Conservation (phyloP, 2,797 vertebrate genomes). For the Lithobates pipiens region DNA sequence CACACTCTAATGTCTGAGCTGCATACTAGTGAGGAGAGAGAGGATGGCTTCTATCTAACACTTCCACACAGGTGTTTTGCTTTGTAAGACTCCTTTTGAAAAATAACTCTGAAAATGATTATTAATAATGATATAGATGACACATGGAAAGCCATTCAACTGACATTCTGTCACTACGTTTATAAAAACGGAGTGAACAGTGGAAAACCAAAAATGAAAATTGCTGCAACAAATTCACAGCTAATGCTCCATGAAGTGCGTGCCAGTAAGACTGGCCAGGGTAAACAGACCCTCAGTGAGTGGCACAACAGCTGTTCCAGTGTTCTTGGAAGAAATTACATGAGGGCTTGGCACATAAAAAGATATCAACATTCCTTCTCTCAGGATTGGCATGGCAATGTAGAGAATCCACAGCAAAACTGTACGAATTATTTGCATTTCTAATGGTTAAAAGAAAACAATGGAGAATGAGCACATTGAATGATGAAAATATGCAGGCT, state of each 20-base stretch:
- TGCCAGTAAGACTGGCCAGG: too few relatives aligned
- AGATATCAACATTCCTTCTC: conserved; percentile 8
- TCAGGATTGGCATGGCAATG: not conserved
- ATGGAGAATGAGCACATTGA: too few relatives aligned
- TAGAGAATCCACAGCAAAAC: not conserved
- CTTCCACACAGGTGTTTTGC: too few relatives aligned
- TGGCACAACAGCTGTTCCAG: conserved; percentile 33
- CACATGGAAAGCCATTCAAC: not conserved
- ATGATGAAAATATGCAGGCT: too few relatives aligned
- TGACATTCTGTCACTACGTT: too few relatives aligned
- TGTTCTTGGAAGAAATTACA: conserved; percentile 26
- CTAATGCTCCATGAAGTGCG: not conserved
- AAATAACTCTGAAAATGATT: not conserved
- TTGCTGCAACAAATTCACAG: not conserved
- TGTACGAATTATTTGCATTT: too few relatives aligned
- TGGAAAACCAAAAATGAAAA: not conserved
- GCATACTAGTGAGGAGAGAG: too few relatives aligned
- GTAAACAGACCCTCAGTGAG: conserved; percentile 3
- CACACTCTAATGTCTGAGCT: too few relatives aligned
- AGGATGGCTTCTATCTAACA: too few relatives aligned
- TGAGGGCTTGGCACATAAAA: conserved; percentile 11
- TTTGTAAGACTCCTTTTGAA: too few relatives aligned
- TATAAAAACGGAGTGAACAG: too few relatives aligned
- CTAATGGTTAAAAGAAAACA: too few relatives aligned
- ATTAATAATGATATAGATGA: not conserved